Evolutionary conservation across 2,888 invertebrate species (phyloP).

Genomic region (Mycalesis mineus): DNA sequence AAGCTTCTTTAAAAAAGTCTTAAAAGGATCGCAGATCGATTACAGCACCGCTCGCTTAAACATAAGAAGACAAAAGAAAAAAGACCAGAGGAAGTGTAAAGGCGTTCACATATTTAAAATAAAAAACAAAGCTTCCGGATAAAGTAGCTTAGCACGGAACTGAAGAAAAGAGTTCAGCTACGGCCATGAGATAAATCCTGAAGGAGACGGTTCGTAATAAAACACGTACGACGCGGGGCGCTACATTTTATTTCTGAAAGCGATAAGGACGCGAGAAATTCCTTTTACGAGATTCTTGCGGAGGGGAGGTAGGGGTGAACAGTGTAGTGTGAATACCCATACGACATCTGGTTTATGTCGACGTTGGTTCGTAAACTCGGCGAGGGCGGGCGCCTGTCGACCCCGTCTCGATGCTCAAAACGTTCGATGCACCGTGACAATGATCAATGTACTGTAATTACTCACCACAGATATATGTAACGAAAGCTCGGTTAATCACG

Average conservation of each 20-base stretch:
- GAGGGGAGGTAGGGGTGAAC: slow-evolving; percentile 47
- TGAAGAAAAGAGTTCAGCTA: slow-evolving; percentile 36
- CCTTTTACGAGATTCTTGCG: slow-evolving; percentile 72
- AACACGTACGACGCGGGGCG: slow-evolving; percentile 71
- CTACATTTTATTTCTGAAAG: slow-evolving; percentile 77
- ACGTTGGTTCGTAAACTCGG: slow-evolving; percentile 37
- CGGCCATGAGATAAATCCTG: slow-evolving; percentile 72
- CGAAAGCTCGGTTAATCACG: slow-evolving; percentile 27
- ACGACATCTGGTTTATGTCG: slow-evolving; percentile 71
- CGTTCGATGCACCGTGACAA: slow-evolving; percentile 27
- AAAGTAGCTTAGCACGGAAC: slow-evolving; percentile 28
- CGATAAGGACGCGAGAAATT: slow-evolving; percentile 76
- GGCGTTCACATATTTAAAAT: slow-evolving; percentile 16
- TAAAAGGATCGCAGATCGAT: too few relatives aligned
- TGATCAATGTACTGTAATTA: slow-evolving; percentile 29
- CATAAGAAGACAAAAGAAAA: background rate
- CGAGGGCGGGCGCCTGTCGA: slow-evolving; percentile 33
- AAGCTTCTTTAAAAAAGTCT: too few relatives aligned
- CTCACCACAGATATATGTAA: slow-evolving; percentile 27
- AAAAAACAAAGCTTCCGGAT: slow-evolving; percentile 26
- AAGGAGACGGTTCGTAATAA: slow-evolving; percentile 70
- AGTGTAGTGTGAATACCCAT: slow-evolving; percentile 45
- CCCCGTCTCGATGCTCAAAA: slow-evolving; percentile 22
- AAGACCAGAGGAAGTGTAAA: background rate
- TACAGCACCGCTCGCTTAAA: too few relatives aligned